These are phyloP conservation scores for Ichneumoninae sp. DNA, from an alignment of 2,888 invertebrate genomes.

Conservation along the genomic window DNA sequence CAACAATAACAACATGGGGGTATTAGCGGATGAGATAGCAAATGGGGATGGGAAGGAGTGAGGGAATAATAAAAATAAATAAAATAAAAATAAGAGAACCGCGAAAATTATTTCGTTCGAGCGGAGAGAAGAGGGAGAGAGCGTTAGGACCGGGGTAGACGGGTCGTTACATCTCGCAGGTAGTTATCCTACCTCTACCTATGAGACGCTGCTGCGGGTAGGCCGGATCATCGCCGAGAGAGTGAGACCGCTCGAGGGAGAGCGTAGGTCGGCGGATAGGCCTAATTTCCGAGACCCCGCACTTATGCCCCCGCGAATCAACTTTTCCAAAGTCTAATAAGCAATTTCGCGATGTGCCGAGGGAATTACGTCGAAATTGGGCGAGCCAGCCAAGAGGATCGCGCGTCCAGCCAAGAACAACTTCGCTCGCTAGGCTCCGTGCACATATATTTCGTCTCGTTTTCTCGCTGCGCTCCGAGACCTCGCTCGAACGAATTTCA, in stretches of 20 bases:
- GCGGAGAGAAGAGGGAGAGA: slow-evolving; percentile 27
- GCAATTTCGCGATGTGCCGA: slow-evolving; percentile 82
- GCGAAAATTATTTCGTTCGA: slow-evolving; percentile 66
- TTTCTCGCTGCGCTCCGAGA: slow-evolving; percentile 46
- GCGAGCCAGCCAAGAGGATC: slow-evolving; percentile 58
- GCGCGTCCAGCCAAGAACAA: slow-evolving; percentile 31
- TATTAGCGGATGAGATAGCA: neutral
- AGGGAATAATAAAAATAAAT: slow-evolving; percentile 27
- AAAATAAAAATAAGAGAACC: slow-evolving; percentile 55
- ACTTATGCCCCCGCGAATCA: slow-evolving; percentile 82
- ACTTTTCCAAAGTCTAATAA: slow-evolving; percentile 84
- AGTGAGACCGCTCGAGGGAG: slow-evolving; percentile 2
- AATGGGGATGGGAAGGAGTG: slow-evolving; percentile 10
- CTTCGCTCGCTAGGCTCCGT: slow-evolving; percentile 11
- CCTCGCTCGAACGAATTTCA: neutral
- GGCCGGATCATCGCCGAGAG: slow-evolving; percentile 52
- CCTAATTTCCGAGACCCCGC: slow-evolving; percentile 82
- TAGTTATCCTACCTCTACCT: slow-evolving; percentile 64
- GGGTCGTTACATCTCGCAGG: slow-evolving; percentile 67
- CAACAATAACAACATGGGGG: slow-evolving; percentile 4
- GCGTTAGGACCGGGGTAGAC: slow-evolving; percentile 61
- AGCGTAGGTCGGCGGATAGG: slow-evolving; percentile 80
- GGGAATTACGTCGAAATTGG: slow-evolving; percentile 81
- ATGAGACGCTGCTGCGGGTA: slow-evolving; percentile 41
- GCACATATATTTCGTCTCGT: slow-evolving; percentile 56